Conservation (phyloP, 2,113 vertebrate genomes). For the Dipodomys merriami region DNA sequence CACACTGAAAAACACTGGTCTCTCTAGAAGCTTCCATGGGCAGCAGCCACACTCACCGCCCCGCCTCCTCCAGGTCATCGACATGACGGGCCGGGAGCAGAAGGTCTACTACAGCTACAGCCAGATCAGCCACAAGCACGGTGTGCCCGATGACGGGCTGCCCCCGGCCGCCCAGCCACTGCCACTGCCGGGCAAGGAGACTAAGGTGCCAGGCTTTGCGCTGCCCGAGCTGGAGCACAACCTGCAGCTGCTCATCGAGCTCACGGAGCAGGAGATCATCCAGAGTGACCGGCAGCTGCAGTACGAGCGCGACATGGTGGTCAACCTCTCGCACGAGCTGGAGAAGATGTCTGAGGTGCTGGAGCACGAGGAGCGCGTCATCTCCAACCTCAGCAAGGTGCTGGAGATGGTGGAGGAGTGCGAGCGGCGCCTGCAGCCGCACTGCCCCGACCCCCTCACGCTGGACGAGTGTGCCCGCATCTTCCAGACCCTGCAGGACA, state of each 20-base stretch:
- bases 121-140: conserved; percentile 98
- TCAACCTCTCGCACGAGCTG: conserved; percentile 94
- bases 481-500: conserved; percentile 94
- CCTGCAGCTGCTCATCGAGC: conserved; percentile 96
- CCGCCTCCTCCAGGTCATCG: conserved; percentile 91
- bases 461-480: conserved; percentile 92
- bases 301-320: conserved; percentile 95
- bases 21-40: no score
- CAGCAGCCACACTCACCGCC: no score
- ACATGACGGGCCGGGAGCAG: conserved; percentile 98
- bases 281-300: conserved; percentile 97
- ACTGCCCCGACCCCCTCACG: conserved; percentile 84
- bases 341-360: conserved; percentile 90
- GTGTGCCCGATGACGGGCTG: conserved; percentile 90
- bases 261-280: conserved; percentile 98
- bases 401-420: conserved; percentile 94
- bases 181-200: conserved; percentile 86
- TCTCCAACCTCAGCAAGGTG: conserved; percentile 93
- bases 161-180: conserved; percentile 84
- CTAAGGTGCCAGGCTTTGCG: conserved; percentile 90
- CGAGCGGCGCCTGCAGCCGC: conserved; percentile 87
- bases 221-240: conserved; percentile 98
- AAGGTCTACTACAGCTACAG: conserved; percentile 99
- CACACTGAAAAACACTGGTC: no score
- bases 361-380: conserved; percentile 87